phyloP scores from a whole-genome alignment of 2,888 invertebrate genomes.

The Zygothrica quintamaculata region DNA sequence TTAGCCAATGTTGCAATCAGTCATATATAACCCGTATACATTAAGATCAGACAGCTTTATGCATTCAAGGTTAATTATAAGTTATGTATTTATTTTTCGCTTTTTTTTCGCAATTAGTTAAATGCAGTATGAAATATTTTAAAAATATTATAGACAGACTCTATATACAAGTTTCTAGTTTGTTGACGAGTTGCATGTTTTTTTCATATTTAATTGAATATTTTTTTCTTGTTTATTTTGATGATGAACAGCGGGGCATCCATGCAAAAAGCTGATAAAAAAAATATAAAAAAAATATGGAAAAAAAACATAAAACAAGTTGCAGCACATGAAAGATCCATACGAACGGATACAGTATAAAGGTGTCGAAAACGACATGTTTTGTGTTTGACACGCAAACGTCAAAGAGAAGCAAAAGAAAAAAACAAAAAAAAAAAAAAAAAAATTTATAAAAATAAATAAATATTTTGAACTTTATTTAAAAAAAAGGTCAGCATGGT shows the following conservation, averaged over 20 bases:
- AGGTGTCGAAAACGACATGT: conserved; percentile 21
- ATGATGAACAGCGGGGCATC: conserved; percentile 27
- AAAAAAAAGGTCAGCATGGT: not conserved
- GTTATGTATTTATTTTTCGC: no score
- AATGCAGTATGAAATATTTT: conserved; percentile 39
- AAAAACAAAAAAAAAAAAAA: conserved; percentile 4
- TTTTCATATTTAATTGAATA: conserved; percentile 28
- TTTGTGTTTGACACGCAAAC: conserved; percentile 45
- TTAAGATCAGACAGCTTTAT: conserved; percentile 39
- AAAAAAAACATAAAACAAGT: no score
- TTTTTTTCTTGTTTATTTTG: conserved; percentile 27
- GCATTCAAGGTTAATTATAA: conserved; percentile 50
- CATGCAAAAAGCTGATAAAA: conserved; percentile 36
- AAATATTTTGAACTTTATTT: conserved; percentile 4
- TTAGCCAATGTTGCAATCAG: conserved; percentile 30
- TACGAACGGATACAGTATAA: conserved; percentile 17
- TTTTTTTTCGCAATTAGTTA: conserved; percentile 10
- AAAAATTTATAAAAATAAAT: not conserved
- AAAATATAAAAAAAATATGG: no score
- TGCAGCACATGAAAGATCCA: conserved; percentile 14
- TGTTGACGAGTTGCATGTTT: conserved; percentile 39
- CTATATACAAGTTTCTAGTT: conserved; percentile 47
- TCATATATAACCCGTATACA: conserved; percentile 39
- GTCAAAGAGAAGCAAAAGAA: conserved; percentile 9
- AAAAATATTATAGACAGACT: conserved; percentile 16